Conservation (phyloP, 2,888 invertebrate species). For the Lithophane semibrunnea region DNA sequence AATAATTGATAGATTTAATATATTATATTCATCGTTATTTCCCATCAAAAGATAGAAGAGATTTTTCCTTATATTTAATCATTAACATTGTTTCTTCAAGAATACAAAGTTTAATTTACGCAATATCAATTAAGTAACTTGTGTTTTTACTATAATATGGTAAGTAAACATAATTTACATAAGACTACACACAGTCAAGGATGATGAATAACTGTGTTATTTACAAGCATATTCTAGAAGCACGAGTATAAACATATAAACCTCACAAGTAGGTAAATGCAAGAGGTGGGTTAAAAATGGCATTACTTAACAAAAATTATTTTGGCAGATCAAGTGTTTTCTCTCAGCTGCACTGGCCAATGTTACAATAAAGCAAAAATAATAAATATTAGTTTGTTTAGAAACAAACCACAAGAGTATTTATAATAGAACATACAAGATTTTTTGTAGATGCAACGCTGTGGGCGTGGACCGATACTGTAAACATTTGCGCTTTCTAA, state of each 20-base stretch:
- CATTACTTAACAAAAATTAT: not conserved
- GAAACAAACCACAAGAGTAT: conserved; percentile 43
- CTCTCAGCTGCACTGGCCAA: conserved; percentile 24
- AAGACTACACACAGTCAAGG: conserved; percentile 19
- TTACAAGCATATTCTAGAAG: conserved; percentile 19
- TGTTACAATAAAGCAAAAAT: conserved; percentile 21
- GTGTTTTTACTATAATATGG: conserved; percentile 21
- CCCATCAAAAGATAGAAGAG: not conserved
- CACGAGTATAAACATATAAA: conserved; percentile 9
- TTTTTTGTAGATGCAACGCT: conserved; percentile 44
- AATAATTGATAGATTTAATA: not conserved
- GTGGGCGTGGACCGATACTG: conserved; percentile 43
- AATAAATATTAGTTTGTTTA: conserved; percentile 26
- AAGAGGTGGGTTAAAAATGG: conserved; percentile 1
- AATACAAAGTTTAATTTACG: conserved; percentile 32
- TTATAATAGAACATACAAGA: conserved; percentile 29
- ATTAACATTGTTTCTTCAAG: conserved; percentile 7
- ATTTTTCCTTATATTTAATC: not conserved
- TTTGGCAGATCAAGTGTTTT: conserved; percentile 22
- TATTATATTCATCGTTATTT: not conserved
- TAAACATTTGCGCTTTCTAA: conserved; percentile 49
- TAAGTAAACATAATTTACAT: conserved; percentile 33
- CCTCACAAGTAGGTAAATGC: not conserved
- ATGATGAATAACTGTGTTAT: conserved; percentile 31
- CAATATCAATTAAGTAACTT: conserved; percentile 27